Percentiles rank a stretch among this genome's conserved stretches.
Conservation (phyloP, 2,888 invertebrate genomes). For the Mythimna loreyi region DNA sequence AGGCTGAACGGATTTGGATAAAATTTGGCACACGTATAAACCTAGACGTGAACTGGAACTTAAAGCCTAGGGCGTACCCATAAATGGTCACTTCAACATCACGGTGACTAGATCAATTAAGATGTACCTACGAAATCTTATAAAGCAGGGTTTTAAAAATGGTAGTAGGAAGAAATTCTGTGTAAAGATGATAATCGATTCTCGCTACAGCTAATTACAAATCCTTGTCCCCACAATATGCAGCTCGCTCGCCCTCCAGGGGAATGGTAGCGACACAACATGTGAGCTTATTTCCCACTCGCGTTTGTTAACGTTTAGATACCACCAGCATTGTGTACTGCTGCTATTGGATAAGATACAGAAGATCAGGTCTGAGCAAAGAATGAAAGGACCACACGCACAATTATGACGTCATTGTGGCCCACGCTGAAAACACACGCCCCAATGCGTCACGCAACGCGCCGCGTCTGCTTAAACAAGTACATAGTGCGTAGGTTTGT, state of each 20-base stretch:
- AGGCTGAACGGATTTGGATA: neutral
- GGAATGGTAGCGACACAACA: slow-evolving; percentile 52
- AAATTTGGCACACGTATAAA: neutral
- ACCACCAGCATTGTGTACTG: slow-evolving; percentile 53
- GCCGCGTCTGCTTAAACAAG: too few relatives aligned
- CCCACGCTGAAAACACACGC: too few relatives aligned
- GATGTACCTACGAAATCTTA: too few relatives aligned
- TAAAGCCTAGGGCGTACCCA: too few relatives aligned
- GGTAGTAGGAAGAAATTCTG: accelerated
- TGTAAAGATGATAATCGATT: neutral
- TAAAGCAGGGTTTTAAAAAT: too few relatives aligned
- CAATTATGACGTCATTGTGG: too few relatives aligned
- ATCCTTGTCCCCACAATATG: slow-evolving; percentile 39
- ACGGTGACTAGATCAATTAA: too few relatives aligned
- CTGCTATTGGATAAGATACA: neutral
- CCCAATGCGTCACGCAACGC: too few relatives aligned
- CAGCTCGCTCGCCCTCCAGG: slow-evolving; percentile 33
- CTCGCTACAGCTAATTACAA: slow-evolving; percentile 21
- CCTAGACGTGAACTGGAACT: neutral
- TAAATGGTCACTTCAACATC: too few relatives aligned
- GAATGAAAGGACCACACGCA: neutral
- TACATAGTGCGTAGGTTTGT: too few relatives aligned
- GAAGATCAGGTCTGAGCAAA: neutral
- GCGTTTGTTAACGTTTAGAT: slow-evolving; percentile 64
- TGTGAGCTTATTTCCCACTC: slow-evolving; percentile 65